Evolutionary conservation across 2,888 invertebrate genomes (phyloP), one percentile per base, ranked within the genome.

Genomic region (Hydrotaea diabolus): DNA sequence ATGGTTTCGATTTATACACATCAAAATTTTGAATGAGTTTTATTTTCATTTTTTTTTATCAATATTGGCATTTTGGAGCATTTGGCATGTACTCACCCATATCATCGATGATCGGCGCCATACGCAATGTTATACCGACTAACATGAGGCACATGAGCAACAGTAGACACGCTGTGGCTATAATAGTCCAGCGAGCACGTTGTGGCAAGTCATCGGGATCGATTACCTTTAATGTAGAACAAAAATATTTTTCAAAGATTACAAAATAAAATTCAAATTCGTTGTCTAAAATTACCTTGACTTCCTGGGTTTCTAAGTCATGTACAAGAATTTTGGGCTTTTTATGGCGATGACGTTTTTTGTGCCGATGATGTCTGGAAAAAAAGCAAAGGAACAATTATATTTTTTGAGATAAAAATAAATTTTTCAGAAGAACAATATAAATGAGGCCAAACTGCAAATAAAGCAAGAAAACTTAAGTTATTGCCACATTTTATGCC

Each of bases 101-200:
- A 90, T 98, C 98, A 91, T 98, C 98, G 89, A 98, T 98, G 87
- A 98, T 96, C 13, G 98, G 98, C 15, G 98, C 98, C 97, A 98
- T 97, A 86, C 98, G 94, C 39, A 98, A 93, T 4, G 98, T 98
- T 79, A 98, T 96, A 17, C 98, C 98, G 39, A 98, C 98, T 83
- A 98, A 93, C 87, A 98, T 94, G 89, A 98, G 94, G 92, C 98
- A 97, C 93, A 98, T 96, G 90, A 97, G 95, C 82, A 98, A 94
- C 87, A 98, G 93, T 86, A 98, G 93, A 90, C 97, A 97, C 85
- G 98, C 98, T 59, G 98, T 97, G 89, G 97, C 96, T 92, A 97
- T 96, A 92, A 98, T 97, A 74, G 97, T 97, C 95, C 97, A 97
- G 87, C 97, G 95, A 46, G 97, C 97, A 77, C 97, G 94, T 78